phyloP scores from a whole-genome alignment of 2,797 vertebrate species.

The Florisuga fusca region DNA sequence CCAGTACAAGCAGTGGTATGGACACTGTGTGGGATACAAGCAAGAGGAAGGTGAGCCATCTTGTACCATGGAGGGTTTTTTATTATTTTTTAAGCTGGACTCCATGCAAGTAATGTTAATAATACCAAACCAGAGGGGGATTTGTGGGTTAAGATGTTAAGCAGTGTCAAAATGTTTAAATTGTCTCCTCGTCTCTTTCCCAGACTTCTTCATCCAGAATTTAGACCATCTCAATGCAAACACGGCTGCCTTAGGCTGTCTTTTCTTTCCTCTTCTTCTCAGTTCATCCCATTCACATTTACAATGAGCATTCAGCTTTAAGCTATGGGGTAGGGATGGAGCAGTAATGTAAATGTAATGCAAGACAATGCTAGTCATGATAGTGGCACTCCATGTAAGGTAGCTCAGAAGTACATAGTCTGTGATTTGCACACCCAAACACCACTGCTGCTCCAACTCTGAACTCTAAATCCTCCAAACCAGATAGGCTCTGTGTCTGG shows the following conservation, averaged over 20 bases:
- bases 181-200: neutral
- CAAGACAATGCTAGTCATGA: rapidly evolving
- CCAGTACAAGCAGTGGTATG: rapidly evolving
- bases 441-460: neutral
- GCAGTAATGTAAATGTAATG: neutral
- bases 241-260: rapidly evolving
- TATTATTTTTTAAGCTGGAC: neutral
- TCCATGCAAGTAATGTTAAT: neutral
- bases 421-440: neutral
- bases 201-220: neutral
- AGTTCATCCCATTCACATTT: neutral
- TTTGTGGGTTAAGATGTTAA: neutral
- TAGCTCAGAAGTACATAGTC: neutral
- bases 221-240: neutral
- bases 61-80: neutral
- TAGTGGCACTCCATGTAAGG: neutral
- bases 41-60: neutral
- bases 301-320: neutral
- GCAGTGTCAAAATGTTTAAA: neutral
- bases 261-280: neutral
- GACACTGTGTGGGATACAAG: rapidly evolving
- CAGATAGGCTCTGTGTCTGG: rapidly evolving
- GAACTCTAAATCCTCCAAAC: neutral
- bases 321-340: neutral
- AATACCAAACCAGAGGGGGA: neutral